A percentile compares a stretch with the other conserved stretches of the same genome.
Evolutionary conservation across 2,797 vertebrate genomes (phyloP).

Genomic region (Pipistrellus pipistrellus): DNA sequence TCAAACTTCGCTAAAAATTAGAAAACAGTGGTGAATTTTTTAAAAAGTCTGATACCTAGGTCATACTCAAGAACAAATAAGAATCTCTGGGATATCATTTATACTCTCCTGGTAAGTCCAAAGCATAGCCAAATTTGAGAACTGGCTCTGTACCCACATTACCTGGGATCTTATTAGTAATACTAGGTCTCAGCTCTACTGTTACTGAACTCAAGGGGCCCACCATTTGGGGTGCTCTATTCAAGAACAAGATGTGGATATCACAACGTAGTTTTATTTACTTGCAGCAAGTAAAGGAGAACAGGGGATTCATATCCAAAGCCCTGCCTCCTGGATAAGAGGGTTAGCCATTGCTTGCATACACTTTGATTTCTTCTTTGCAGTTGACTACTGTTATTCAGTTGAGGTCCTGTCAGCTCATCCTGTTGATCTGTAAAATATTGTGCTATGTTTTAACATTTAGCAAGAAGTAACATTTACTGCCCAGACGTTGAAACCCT

Average conservation of each 20-base stretch:
- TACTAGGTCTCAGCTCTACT: neutral
- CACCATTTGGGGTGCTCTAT: neutral
- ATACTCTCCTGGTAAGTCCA: neutral
- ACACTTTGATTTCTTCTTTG: neutral
- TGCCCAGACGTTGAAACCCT: neutral
- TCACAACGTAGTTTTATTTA: neutral
- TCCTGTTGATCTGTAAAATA: neutral
- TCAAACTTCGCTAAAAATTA: conserved; percentile 41
- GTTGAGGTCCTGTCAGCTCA: neutral
- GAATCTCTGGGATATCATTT: neutral
- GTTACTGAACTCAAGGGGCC: neutral
- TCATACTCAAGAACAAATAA: conserved; percentile 34
- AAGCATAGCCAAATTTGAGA: neutral
- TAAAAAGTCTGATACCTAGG: neutral
- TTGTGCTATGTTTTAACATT: neutral
- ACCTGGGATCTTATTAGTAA: neutral
- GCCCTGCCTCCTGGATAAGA: neutral
- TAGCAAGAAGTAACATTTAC: neutral
- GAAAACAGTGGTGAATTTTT: neutral
- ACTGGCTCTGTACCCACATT: neutral
- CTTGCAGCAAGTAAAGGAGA: neutral
- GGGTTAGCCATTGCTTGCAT: neutral
- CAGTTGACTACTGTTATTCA: neutral
- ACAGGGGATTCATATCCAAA: neutral
- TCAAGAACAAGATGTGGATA: neutral